Conservation (phyloP, 2,888 invertebrate species). For the Phengaris alcon region DNA sequence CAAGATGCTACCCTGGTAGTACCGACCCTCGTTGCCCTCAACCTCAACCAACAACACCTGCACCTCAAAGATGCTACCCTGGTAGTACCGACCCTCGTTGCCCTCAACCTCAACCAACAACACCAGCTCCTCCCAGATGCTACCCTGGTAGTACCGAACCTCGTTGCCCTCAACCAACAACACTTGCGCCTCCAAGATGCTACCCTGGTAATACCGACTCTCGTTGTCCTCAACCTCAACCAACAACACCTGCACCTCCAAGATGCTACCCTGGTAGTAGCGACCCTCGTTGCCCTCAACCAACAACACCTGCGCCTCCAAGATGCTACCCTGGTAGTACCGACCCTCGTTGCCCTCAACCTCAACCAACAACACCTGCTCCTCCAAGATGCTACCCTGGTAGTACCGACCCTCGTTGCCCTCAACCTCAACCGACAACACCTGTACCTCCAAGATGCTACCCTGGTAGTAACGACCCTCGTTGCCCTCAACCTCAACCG, state of each 20-base stretch:
- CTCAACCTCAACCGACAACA: neutral
- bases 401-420: conserved; percentile 43
- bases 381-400: conserved; percentile 50
- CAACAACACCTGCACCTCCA: conserved; percentile 42
- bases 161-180: conserved; percentile 44
- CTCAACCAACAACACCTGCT: conserved; percentile 35
- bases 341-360: conserved; percentile 31
- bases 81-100: neutral
- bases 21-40: neutral
- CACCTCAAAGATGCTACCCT: neutral
- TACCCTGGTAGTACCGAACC: conserved; percentile 51
- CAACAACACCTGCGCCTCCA: conserved; percentile 33
- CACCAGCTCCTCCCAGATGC: conserved; percentile 40
- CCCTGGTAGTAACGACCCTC: neutral
- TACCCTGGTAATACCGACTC: conserved; percentile 52
- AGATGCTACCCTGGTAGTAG: neutral
- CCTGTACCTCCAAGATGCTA: neutral
- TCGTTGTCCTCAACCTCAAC: conserved; percentile 45
- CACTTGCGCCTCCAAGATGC: conserved; percentile 44
- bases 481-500: too few relatives aligned
- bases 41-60: neutral
- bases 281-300: conserved; percentile 20
- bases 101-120: conserved; percentile 37
- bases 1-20: neutral
- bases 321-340: conserved; percentile 33